phyloP scores from a whole-genome alignment of 2,797 vertebrate species.

The Lepilemur septentrionalis region DNA sequence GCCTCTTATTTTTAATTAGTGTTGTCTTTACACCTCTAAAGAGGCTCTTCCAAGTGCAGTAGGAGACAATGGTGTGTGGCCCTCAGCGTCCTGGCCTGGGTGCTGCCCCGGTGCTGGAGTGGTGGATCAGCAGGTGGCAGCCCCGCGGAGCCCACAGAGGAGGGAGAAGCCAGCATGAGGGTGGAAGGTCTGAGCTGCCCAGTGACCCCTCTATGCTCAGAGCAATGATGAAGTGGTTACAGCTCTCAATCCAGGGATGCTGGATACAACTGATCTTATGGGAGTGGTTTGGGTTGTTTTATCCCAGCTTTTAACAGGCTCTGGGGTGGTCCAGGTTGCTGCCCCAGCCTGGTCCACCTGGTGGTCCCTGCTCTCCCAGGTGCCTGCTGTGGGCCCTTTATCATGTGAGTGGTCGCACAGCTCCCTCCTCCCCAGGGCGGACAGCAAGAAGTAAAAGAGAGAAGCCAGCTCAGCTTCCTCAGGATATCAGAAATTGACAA shows the following conservation, averaged over 20 bases:
- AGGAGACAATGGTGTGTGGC: too few species aligned
- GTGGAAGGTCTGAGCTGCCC: neutral
- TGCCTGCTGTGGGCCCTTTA: accelerated
- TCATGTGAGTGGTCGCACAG: accelerated
- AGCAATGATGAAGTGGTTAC: neutral
- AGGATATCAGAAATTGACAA: neutral
- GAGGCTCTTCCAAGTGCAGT: neutral
- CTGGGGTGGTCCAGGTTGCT: neutral
- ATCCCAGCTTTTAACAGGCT: neutral
- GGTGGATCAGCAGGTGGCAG: neutral
- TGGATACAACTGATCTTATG: accelerated
- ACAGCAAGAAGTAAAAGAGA: neutral
- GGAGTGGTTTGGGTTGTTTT: neutral
- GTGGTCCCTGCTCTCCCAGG: accelerated
- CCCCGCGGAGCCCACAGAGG: neutral
- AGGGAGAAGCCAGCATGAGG: neutral
- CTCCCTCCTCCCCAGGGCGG: neutral
- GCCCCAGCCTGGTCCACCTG: accelerated
- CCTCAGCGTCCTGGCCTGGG: neutral
- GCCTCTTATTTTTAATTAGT: neutral
- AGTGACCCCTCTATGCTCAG: too few species aligned
- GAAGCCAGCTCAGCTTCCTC: too few species aligned
- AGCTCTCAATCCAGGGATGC: neutral
- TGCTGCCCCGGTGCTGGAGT: too few species aligned
- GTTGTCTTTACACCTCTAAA: neutral